Evolutionary conservation across 1,140 invertebrate species (phyloP).

Genomic region (Achroia grisella): DNA sequence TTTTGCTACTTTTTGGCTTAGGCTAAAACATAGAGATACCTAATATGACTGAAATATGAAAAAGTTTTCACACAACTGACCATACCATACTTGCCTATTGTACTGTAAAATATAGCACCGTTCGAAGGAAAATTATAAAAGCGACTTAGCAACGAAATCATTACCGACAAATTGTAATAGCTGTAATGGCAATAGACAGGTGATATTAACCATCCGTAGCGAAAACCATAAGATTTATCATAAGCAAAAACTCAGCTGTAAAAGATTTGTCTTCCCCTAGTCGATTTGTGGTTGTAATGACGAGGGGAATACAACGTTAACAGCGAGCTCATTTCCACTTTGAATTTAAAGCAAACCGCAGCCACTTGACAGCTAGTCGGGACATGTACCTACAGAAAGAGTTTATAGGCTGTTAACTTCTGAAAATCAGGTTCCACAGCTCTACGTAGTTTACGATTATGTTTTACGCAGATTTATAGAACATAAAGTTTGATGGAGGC

Average conservation of each 20-base stretch:
- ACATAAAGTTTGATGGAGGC: background rate
- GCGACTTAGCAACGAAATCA: background rate
- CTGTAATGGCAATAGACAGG: slow-evolving; percentile 40
- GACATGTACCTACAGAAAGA: slow-evolving; percentile 5
- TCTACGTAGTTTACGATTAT: background rate
- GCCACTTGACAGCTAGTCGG: slow-evolving; percentile 24
- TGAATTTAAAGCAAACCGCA: slow-evolving; percentile 50
- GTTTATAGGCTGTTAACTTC: slow-evolving; percentile 29
- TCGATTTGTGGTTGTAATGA: slow-evolving; percentile 45
- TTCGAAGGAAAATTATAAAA: too few species aligned
- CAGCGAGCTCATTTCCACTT: slow-evolving; percentile 50
- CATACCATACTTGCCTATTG: too few species aligned
- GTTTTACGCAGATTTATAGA: background rate
- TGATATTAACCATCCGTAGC: slow-evolving; percentile 39
- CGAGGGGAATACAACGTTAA: slow-evolving; percentile 38
- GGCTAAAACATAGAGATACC: too few species aligned
- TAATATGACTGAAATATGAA: too few species aligned
- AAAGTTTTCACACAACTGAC: too few species aligned
- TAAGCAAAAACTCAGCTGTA: slow-evolving; percentile 8
- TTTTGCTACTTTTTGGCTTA: too few species aligned
- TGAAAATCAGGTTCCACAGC: slow-evolving; percentile 11
- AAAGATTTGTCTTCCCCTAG: slow-evolving; percentile 19
- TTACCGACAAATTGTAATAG: too few species aligned
- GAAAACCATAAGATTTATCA: slow-evolving; percentile 25
- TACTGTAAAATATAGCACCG: too few species aligned